Evolutionary conservation across 2,113 vertebrate genomes (phyloP).

Genomic region (Ptilorrhoa leucosticta): DNA sequence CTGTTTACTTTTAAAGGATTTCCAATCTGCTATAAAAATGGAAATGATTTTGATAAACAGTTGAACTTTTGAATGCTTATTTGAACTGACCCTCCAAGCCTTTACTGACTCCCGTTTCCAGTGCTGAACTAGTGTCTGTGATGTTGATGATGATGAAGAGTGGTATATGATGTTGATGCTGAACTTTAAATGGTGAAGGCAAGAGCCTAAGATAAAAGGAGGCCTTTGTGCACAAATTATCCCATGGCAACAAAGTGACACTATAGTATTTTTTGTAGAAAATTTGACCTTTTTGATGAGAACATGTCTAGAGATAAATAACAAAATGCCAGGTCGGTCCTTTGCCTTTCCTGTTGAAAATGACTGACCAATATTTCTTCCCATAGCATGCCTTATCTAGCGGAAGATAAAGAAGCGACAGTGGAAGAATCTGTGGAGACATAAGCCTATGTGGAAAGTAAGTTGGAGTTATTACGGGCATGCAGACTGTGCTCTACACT

Average conservation of each 20-base stretch:
- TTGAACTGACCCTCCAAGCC: neutral
- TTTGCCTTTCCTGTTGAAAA: slow-evolving; percentile 3
- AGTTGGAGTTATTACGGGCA: neutral
- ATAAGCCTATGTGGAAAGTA: neutral
- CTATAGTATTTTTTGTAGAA: neutral
- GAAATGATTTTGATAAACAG: neutral
- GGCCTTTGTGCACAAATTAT: neutral
- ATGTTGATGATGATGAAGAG: neutral
- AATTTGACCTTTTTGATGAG: slow-evolving; percentile 23
- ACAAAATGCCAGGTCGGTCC: neutral
- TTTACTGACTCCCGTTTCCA: neutral
- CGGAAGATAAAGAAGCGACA: neutral
- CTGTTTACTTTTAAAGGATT: neutral
- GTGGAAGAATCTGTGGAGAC: neutral
- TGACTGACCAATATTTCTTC: neutral
- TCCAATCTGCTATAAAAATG: neutral
- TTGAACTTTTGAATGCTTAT: neutral
- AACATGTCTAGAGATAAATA: slow-evolving; percentile 8
- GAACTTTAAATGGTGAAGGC: neutral
- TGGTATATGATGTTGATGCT: neutral
- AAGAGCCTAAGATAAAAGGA: neutral
- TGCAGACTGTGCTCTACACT: neutral
- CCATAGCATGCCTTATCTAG: neutral
- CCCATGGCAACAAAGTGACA: neutral
- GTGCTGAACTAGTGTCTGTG: neutral